Conservation (phyloP, 1,140 invertebrate genomes). For the Octopus bimaculoides region DNA sequence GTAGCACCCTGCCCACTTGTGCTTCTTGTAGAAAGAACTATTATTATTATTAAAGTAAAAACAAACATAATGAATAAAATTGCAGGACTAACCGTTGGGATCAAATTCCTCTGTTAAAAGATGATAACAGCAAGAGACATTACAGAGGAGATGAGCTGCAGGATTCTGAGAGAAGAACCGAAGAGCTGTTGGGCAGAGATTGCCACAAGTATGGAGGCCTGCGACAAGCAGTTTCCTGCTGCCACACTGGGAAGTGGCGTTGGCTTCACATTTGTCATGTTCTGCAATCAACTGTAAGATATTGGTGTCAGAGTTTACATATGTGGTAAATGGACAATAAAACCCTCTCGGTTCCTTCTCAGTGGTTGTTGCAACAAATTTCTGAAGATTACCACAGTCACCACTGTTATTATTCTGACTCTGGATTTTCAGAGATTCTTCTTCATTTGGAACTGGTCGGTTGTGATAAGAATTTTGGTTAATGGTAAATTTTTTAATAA, state of each 20-base stretch:
- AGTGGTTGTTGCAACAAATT: background rate
- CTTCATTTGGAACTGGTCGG: background rate
- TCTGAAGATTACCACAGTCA: background rate
- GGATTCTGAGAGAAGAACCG: conserved; percentile 37
- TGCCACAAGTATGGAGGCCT: conserved; percentile 52
- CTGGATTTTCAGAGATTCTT: background rate
- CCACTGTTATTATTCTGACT: background rate
- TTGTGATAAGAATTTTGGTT: background rate
- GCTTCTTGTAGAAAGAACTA: too few relatives aligned
- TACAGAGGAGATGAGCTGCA: conserved; percentile 33
- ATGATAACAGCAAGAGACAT: conserved; percentile 53
- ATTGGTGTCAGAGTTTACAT: conserved; percentile 14
- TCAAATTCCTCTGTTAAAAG: conserved; percentile 38
- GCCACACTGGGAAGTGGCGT: background rate
- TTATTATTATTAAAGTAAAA: too few relatives aligned
- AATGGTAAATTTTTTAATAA: conserved; percentile 20
- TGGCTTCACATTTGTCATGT: background rate
- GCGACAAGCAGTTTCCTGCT: conserved; percentile 28
- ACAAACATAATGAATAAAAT: too few relatives aligned
- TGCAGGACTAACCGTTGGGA: too few relatives aligned
- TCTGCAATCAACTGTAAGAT: conserved; percentile 1
- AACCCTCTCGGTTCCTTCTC: background rate
- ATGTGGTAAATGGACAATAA: conserved; percentile 11
- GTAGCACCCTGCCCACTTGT: too few relatives aligned
- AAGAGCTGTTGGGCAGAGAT: conserved; percentile 41